These are phyloP conservation scores for Chydorus sphaericus DNA, from an alignment of 2,888 invertebrate species.

Conservation along the genomic window DNA sequence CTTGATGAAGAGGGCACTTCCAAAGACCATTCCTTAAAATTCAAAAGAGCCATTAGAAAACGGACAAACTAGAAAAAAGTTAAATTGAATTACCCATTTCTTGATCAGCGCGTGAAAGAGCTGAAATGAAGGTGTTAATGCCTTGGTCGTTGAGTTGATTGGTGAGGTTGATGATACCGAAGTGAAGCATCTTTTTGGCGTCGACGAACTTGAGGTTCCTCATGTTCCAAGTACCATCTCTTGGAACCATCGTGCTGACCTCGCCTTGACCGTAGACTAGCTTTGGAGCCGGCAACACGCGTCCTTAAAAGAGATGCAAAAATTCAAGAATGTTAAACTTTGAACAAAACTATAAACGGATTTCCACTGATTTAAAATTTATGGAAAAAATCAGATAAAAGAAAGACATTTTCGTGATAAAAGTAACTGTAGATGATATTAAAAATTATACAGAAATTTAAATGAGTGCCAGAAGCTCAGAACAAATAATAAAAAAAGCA, in stretches of 20 bases:
- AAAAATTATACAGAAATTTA: too few relatives aligned
- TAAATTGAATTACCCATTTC: background rate
- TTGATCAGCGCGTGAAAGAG: background rate
- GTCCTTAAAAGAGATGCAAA: conserved; percentile 44
- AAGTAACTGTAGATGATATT: too few relatives aligned
- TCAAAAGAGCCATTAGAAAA: background rate
- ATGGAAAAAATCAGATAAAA: too few relatives aligned
- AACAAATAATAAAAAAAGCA: too few relatives aligned
- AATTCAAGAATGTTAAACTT: too few relatives aligned
- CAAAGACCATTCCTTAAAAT: conserved; percentile 18
- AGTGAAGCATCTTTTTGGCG: conserved; percentile 25
- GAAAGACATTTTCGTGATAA: too few relatives aligned
- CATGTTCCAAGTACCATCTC: conserved; percentile 21
- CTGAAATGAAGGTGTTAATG: background rate
- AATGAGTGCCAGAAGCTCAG: too few relatives aligned
- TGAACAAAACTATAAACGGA: background rate
- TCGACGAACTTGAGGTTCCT: conserved; percentile 23
- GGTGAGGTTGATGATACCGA: conserved; percentile 36
- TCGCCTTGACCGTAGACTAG: conserved; percentile 43
- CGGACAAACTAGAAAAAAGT: background rate
- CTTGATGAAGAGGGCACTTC: conserved; percentile 7
- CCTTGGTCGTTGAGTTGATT: conserved; percentile 8
- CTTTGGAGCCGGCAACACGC: conserved; percentile 59
- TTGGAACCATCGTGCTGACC: background rate
- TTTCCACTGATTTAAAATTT: background rate